A percentile compares a stretch with the other conserved stretches of the same genome.
phyloP scores from a whole-genome alignment of 1,140 invertebrate genomes.

The Ctenoplectra terminalis region DNA sequence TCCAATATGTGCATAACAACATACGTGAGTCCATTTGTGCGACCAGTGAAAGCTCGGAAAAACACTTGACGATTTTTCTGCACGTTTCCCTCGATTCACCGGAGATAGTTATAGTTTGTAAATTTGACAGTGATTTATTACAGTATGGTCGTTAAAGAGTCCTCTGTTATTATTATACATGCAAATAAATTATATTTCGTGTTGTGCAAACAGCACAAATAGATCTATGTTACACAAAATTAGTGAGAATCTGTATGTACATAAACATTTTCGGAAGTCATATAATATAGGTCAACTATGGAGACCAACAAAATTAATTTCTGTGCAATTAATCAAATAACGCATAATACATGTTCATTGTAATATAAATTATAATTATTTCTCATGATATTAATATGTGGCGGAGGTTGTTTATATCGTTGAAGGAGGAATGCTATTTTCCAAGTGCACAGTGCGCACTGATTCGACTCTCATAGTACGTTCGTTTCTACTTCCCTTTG shows the following conservation, averaged over 20 bases:
- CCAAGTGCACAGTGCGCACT: not conserved
- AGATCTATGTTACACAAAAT: not conserved
- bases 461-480: not conserved
- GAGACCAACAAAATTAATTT: not conserved
- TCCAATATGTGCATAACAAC: not conserved
- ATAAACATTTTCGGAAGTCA: too few species aligned
- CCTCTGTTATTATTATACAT: conserved; percentile 19
- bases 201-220: not conserved
- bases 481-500: conserved; percentile 22
- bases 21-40: not conserved
- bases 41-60: not conserved
- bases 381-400: not conserved
- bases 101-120: not conserved
- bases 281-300: not conserved
- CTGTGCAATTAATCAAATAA: not conserved
- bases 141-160: not conserved
- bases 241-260: too few species aligned
- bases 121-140: not conserved
- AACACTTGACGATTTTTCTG: not conserved
- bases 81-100: not conserved
- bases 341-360: not conserved
- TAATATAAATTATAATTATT: not conserved
- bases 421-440: not conserved
- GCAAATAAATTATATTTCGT: conserved; percentile 11
- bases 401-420: not conserved